Conservation (phyloP, 1,140 invertebrate species). For the Anastrepha obliqua region DNA sequence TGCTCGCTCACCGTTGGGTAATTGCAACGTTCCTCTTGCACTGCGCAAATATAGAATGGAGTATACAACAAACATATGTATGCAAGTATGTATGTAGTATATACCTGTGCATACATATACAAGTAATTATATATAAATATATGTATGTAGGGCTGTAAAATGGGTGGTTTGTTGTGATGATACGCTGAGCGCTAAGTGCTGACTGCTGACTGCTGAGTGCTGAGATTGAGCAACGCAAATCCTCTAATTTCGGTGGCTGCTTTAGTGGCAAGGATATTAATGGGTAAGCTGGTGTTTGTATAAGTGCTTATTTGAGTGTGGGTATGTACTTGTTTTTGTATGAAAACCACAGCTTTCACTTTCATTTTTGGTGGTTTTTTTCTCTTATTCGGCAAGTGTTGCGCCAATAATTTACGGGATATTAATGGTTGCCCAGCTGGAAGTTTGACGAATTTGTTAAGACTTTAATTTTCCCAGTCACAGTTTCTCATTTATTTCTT, state of each 20-base stretch:
- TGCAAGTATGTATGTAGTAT: not conserved
- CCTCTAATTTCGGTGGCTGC: slow-evolving; percentile 16
- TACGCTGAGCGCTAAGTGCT: not conserved
- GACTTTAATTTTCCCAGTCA: not conserved
- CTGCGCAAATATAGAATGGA: not conserved
- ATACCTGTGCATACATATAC: no score
- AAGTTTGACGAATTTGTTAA: not conserved
- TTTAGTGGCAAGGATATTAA: slow-evolving; percentile 27
- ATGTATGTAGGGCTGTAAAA: not conserved
- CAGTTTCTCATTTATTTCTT: slow-evolving; percentile 7
- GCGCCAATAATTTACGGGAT: not conserved
- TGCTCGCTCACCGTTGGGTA: slow-evolving; percentile 26
- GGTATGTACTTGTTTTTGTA: not conserved
- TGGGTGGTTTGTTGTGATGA: not conserved
- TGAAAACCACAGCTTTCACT: slow-evolving; percentile 9
- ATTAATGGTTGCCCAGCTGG: not conserved
- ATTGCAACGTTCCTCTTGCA: slow-evolving; percentile 13
- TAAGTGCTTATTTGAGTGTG: not conserved
- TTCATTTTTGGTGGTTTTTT: not conserved
- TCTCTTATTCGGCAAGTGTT: not conserved
- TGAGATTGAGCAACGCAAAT: slow-evolving; percentile 29
- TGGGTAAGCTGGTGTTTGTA: not conserved
- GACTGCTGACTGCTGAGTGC: not conserved
- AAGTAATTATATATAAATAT: no score
- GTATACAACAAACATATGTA: not conserved